phyloP scores from a whole-genome alignment of 1,140 invertebrate species.

The Brachionus rubens region DNA sequence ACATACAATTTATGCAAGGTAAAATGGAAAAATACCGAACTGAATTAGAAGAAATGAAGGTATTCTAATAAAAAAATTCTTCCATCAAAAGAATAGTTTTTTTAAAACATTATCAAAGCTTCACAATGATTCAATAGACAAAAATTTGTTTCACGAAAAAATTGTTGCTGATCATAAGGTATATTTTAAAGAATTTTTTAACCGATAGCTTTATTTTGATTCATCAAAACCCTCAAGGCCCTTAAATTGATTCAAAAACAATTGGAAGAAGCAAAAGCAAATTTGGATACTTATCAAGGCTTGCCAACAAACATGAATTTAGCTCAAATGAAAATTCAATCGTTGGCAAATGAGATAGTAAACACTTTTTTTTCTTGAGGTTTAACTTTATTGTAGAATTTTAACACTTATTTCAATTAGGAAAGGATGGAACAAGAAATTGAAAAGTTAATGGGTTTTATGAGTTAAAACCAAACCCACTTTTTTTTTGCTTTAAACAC shows the following conservation, averaged over 20 bases:
- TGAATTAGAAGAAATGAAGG: conserved; percentile 3
- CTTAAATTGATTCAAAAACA: conserved; percentile 27
- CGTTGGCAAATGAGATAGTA: conserved; percentile 15
- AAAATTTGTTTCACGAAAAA: conserved; percentile 45
- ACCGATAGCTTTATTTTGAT: background rate
- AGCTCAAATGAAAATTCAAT: conserved; percentile 24
- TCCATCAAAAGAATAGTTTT: background rate
- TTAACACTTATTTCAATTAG: background rate
- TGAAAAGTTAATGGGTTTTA: conserved; percentile 22
- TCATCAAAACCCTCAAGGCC: background rate
- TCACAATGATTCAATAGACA: conserved; percentile 26
- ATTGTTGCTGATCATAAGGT: conserved; percentile 13
- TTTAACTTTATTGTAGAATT: background rate
- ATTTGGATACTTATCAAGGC: conserved; percentile 4
- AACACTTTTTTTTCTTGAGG: background rate
- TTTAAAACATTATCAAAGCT: background rate
- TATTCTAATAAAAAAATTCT: background rate
- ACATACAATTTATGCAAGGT: conserved; percentile 23
- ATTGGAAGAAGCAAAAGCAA: background rate
- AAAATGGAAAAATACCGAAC: conserved; percentile 34
- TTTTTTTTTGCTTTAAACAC: no score
- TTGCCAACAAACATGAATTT: conserved; percentile 24
- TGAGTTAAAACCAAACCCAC: conserved; percentile 31
- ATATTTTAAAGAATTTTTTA: background rate
- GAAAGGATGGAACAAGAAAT: conserved; percentile 13